Conservation (phyloP, 2,113 vertebrate species). For the Podarcis cretensis region DNA sequence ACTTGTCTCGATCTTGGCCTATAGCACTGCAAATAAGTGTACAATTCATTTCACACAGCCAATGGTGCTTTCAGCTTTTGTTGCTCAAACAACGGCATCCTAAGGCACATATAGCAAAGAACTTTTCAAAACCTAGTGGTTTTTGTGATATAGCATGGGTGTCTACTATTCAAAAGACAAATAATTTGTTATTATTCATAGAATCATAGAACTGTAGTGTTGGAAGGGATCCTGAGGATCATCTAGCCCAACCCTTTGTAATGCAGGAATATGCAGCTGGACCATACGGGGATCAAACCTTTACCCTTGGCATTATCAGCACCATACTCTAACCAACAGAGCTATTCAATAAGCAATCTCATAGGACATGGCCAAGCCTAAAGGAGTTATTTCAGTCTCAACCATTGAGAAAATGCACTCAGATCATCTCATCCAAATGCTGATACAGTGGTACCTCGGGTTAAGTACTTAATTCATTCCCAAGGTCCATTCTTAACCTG, state of each 20-base stretch:
- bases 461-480: too few species aligned
- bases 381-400: background rate
- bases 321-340: too few species aligned
- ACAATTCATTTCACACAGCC: background rate
- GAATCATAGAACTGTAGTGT: too few species aligned
- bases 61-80: background rate
- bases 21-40: background rate
- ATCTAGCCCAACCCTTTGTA: too few species aligned
- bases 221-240: too few species aligned
- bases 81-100: background rate
- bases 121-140: background rate
- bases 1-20: background rate
- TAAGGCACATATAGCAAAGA: background rate
- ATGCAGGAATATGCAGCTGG: too few species aligned
- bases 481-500: too few species aligned
- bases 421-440: background rate
- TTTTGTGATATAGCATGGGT: background rate
- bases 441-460: background rate
- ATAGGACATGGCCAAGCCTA: background rate
- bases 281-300: too few species aligned
- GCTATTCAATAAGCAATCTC: background rate
- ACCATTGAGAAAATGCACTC: background rate
- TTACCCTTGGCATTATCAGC: too few species aligned
- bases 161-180: background rate
- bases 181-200: background rate